These are phyloP conservation scores for Hippocampus kuda DNA, from an alignment of 2,797 vertebrate genomes.

Conservation along the genomic window DNA sequence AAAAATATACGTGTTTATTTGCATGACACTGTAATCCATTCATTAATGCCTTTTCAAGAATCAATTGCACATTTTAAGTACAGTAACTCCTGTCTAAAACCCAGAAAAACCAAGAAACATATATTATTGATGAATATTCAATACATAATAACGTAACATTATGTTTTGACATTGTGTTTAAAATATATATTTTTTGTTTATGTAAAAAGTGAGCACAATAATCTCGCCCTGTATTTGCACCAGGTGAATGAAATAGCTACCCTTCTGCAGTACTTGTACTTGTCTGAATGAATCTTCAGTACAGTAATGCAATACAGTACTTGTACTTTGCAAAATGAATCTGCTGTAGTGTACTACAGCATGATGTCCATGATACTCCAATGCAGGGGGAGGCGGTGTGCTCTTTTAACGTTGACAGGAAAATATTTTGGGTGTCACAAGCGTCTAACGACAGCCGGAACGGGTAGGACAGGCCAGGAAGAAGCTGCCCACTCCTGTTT, in stretches of 20 bases:
- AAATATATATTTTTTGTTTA: neutral
- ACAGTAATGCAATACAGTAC: too few relatives aligned
- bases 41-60: too few relatives aligned
- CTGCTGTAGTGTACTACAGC: neutral
- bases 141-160: neutral
- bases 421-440: neutral
- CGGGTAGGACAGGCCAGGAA: neutral
- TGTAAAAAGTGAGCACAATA: neutral
- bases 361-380: neutral
- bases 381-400: constrained; percentile 1
- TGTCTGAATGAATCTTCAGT: too few relatives aligned
- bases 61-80: neutral
- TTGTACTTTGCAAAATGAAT: neutral
- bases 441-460: neutral
- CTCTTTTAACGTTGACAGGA: neutral
- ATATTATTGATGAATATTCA: neutral
- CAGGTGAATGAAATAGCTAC: too few relatives aligned
- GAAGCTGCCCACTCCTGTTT: neutral
- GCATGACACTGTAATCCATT: neutral
- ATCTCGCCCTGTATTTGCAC: too few relatives aligned
- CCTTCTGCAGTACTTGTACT: too few relatives aligned
- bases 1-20: neutral
- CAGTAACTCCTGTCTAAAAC: neutral
- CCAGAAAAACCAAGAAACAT: neutral
- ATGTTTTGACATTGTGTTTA: neutral